Conservation (phyloP, 2,113 vertebrate genomes). For the Pseudonaja textilis region DNA sequence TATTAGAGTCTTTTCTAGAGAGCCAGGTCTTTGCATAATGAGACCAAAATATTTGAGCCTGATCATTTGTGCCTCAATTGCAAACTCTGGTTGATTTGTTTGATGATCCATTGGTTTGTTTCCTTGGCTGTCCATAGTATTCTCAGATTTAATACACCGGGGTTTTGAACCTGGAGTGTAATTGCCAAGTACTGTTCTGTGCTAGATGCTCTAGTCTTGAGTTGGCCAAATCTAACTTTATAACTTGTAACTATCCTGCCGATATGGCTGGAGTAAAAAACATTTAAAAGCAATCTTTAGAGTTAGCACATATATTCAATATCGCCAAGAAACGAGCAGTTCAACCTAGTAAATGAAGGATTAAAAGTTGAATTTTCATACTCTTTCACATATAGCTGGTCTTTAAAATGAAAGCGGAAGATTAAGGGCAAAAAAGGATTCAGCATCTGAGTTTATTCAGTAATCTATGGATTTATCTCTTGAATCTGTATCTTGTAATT, state of each 20-base stretch:
- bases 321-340: background rate
- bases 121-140: background rate
- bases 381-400: background rate
- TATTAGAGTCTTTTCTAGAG: background rate
- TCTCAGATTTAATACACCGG: background rate
- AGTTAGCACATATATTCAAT: conserved; percentile 5
- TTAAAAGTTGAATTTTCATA: background rate
- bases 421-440: background rate
- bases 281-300: conserved; percentile 11
- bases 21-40: background rate
- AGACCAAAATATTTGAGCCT: background rate
- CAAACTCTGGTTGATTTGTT: background rate
- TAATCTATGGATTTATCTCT: background rate
- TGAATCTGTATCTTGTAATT: conserved; percentile 20
- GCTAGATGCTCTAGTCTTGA: background rate
- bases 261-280: background rate
- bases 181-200: background rate
- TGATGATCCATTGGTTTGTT: background rate
- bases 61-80: background rate
- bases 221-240: background rate
- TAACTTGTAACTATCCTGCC: background rate
- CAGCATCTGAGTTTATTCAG: conserved; percentile 9
- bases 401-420: background rate
- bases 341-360: background rate
- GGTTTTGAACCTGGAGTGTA: background rate